Conservation (phyloP, 2,888 invertebrate genomes). For the Himalopsyche anomala region DNA sequence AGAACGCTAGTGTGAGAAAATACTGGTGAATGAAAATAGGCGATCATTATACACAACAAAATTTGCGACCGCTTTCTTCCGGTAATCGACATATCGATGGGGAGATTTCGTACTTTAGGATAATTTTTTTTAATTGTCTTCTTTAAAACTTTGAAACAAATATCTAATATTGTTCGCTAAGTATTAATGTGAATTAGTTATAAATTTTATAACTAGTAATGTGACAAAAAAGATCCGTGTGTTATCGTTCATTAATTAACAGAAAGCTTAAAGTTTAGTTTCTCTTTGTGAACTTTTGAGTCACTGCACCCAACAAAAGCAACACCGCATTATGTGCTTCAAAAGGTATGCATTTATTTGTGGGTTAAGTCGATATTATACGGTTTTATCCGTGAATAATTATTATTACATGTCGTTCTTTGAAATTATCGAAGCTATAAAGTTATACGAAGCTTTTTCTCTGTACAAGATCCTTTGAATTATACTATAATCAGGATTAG, state of each 20-base stretch:
- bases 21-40: too few species aligned
- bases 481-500: background rate
- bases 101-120: too few species aligned
- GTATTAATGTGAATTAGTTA: too few species aligned
- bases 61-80: too few species aligned
- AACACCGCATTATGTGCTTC: background rate
- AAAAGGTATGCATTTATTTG: background rate
- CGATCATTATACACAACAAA: too few species aligned
- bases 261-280: background rate
- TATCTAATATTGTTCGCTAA: too few species aligned
- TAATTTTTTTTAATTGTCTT: too few species aligned
- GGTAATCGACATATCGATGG: too few species aligned
- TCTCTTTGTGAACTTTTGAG: conserved; percentile 2
- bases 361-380: background rate
- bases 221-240: background rate
- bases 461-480: background rate
- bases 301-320: background rate
- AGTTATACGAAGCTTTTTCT: background rate
- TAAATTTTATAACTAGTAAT: too few species aligned
- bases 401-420: background rate
- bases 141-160: too few species aligned
- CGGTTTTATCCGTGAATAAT: background rate
- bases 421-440: background rate
- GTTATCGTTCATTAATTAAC: background rate
- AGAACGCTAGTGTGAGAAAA: too few species aligned